phyloP scores from a whole-genome alignment of 1,140 invertebrate genomes.

The Lethrus apterus region DNA sequence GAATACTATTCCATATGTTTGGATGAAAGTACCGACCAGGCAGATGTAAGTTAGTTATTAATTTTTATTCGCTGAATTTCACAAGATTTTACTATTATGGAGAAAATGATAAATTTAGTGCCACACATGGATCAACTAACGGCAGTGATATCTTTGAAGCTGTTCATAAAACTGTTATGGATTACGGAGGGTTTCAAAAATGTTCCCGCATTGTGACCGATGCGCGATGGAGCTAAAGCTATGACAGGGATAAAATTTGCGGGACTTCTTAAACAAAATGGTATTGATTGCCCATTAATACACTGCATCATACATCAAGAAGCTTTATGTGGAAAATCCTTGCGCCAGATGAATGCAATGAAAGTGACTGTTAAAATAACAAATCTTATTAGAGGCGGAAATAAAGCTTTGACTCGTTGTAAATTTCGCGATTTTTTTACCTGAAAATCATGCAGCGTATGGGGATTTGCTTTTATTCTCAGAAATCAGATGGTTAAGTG shows the following conservation, averaged over 20 bases:
- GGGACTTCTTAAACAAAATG: conserved; percentile 19
- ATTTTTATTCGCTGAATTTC: conserved; percentile 23
- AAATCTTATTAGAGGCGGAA: conserved; percentile 20
- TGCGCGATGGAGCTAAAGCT: conserved; percentile 19
- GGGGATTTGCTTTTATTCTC: conserved; percentile 8
- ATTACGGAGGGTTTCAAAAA: conserved; percentile 23
- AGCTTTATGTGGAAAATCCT: conserved; percentile 17
- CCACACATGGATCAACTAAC: conserved; percentile 23
- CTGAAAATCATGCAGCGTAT: conserved; percentile 1
- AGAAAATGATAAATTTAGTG: conserved; percentile 22
- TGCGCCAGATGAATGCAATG: conserved; percentile 19
- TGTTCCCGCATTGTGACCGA: conserved; percentile 17
- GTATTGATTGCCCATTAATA: conserved; percentile 18
- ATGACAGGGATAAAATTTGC: conserved; percentile 20
- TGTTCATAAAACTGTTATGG: conserved; percentile 22
- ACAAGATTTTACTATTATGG: conserved; percentile 20
- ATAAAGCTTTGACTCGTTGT: conserved; percentile 9
- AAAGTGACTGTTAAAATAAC: conserved; percentile 24
- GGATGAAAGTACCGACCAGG: conserved; percentile 25
- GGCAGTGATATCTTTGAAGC: conserved; percentile 25
- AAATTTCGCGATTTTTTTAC: conserved; percentile 10
- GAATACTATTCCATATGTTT: conserved; percentile 22
- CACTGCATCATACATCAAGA: conserved; percentile 25
- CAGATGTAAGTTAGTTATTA: conserved; percentile 24
- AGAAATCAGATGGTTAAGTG: conserved; percentile 10